Base-by-base conservation (phyloP, 2,797 vertebrate species). In the Novumbra hubbsi region DNA sequence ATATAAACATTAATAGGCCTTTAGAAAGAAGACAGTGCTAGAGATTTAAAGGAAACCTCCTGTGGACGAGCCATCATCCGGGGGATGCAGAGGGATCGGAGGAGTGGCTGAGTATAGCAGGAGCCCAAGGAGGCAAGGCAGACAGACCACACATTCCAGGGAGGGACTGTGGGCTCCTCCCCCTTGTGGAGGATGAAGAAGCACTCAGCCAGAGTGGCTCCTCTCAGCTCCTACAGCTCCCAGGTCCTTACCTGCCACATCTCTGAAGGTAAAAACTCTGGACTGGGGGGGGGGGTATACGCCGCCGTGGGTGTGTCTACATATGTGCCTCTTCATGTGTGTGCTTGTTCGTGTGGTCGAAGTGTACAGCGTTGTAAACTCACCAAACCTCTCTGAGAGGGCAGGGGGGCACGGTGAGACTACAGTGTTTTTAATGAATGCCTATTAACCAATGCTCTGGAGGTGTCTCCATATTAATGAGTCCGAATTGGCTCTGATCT, bases 141-240 rank as follows among this genome's bases (percentile, higher is more conserved):
- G 76, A 79, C 68, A 63, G 73, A 72, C 38, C 21, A 52, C 45
- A 69, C 82, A 64, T 78, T 84, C 76, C 72, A 83, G 78, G 72
- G 84, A 86, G 88, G 88, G 89, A 92, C 75, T 82, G 84, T 82
- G 80, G 80, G 80, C 83, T 85, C 85, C 83, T 78, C 70, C 76
- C 34, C 84, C 85, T 81, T 86, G 84, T 76, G 86, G 90, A 94
- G 89, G 83, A 95, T 95, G 94, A 95, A 94, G 93, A 94, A 95
- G 85, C 94, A 94, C 84, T 94, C 93, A 57, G 93, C 94, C 86
- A 91, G 93, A 88, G 93, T 94, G 87, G 93, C 92, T 90, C 93
- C 93, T 79, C 93, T 94, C 88, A 93, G 91, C 90, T 94, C 93
- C 19, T 94, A 94, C 91, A 94, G 93, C 90, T 90, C 93, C 86